A percentile compares a stretch with the other conserved stretches of the same genome.
phyloP scores from a whole-genome alignment of 1,140 invertebrate genomes.

The Leguminivora glycinivorella region DNA sequence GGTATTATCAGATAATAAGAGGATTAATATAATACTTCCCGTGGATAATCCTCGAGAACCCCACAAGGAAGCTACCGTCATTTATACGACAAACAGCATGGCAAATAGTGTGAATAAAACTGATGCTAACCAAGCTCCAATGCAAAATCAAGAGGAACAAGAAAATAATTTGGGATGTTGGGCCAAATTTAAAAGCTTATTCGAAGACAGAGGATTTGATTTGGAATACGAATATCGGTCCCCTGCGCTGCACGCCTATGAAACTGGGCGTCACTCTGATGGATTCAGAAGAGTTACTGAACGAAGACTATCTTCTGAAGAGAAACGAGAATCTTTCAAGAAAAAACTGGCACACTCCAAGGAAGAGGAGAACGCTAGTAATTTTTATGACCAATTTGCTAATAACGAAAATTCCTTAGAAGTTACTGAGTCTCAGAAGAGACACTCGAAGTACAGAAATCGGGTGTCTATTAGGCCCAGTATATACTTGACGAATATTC shows the following conservation, averaged over 20 bases:
- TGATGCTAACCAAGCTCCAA: conserved; percentile 6
- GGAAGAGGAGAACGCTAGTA: conserved; percentile 52
- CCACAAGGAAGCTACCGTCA: background rate
- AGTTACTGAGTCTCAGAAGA: conserved; percentile 44
- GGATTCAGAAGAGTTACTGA: conserved; percentile 53
- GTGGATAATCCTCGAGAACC: background rate
- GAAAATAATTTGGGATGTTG: conserved; percentile 57
- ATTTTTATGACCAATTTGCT: conserved; percentile 72
- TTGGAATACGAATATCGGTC: conserved; percentile 64
- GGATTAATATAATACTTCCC: conserved; percentile 37
- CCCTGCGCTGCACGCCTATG: conserved; percentile 39
- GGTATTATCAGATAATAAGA: conserved; percentile 27
- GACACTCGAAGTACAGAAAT: conserved; percentile 41
- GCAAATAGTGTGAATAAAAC: background rate
- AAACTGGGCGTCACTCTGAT: conserved; percentile 43
- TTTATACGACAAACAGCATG: background rate
- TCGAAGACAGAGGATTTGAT: conserved; percentile 71
- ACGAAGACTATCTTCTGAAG: conserved; percentile 41
- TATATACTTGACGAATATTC: conserved; percentile 64
- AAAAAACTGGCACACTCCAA: conserved; percentile 42
- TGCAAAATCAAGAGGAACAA: conserved; percentile 37
- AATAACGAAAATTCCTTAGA: conserved; percentile 59
- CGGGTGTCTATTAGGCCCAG: conserved; percentile 68
- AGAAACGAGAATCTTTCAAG: conserved; percentile 31
- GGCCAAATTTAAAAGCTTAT: conserved; percentile 65